Base-by-base conservation (phyloP, 2,113 vertebrate species). In the Nannobrachium achirus region DNA sequence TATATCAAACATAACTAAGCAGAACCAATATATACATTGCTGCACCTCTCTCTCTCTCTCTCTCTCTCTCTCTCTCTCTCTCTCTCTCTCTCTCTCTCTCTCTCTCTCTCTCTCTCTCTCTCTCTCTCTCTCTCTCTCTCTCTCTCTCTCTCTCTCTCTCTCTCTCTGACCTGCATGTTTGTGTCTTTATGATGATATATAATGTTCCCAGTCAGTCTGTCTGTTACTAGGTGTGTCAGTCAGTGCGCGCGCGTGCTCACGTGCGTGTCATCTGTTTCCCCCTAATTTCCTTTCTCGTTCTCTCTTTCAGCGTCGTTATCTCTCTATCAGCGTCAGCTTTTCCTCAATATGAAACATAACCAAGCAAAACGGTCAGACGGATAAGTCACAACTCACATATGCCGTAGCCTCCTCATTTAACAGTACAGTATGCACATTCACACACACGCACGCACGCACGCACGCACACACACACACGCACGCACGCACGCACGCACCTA, bases 351-450 rank as follows among this genome's bases (percentile, higher is more conserved):
- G 14, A 77, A 67, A 73, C 78, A 74, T 68, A 80, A 68, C 49
- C 73, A 80, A 50, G 66, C 73, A 71, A 76, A 73, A 73, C 61
- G 38, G 75, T 76, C 51, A 60, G 15, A 38, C 76, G 74, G 81
- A 71, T 76, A 61, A 69, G 64, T 63, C 75, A 62, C 80, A 81
- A 84, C 77, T 75, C 20, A 69, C 71, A 61, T 71, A 79, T 71
- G 53, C 25, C 6, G 25, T 33, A 33, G 60, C 18, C 19, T 53
- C 19, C 48, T 48, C 48, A 44, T 55, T 45, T 57, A 8, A 56
- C 25, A 66, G 33, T 38, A 15, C 15, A 18, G 11, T 8, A 63
- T 71, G 53, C 68, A 70, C 58, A 58, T 38, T 8, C 20, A 39
- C 57, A 57, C 66, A 58, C 50, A 68, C 56, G 8, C 18, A 19